Evolutionary conservation across 2,888 invertebrate genomes (phyloP), one percentile per base, ranked within the genome.

Genomic region (Xestia ashworthii): DNA sequence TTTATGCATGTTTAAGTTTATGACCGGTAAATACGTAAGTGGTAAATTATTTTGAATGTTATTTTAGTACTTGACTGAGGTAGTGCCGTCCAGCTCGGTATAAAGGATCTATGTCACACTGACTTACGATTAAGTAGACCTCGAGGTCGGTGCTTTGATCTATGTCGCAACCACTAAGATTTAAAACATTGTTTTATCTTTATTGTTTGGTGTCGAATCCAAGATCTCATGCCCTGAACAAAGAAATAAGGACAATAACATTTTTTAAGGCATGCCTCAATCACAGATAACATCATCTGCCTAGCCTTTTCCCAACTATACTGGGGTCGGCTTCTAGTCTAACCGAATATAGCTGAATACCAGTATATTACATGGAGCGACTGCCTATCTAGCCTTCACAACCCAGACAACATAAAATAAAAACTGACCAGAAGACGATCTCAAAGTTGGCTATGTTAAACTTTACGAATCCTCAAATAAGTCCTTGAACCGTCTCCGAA

Each of bases 1-100:
- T 83, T 72, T 67, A 74, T 83, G 62, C 62, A 74, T 82, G 74
- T 82, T 64, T 50, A 53, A 44, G 48, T 77, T 71, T 82, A 71
- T 48, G 58, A 70, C 46, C 71, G 19, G 55, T 76, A 66, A 65
- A 8, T 60, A 60, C 60, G 0, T 32, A 58, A 46, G 53, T 53
- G 19, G 70, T 81, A 70, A 60, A 66, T 76, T 67, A 67, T 50
- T 71, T 72, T 46, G 4, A 16, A 46, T 38, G 16, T 32, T 41
- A 65, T 62, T 60, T 81, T 70, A 75, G 19, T 66, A n/a, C 41
- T 44, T 32, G 55, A 73, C 32, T 74, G 53, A 41, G 8, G 32
- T 50, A 69, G 38, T 32, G 9, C 12, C 44, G 58, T 38, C 55
- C 12, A 4, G 55, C 8, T 48, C 22, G 6, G 32, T 3, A 11